A percentile compares a stretch with the other conserved stretches of the same genome.
phyloP scores from a whole-genome alignment of 1,140 invertebrate genomes.

The Drosophila pseudoananassae region DNA sequence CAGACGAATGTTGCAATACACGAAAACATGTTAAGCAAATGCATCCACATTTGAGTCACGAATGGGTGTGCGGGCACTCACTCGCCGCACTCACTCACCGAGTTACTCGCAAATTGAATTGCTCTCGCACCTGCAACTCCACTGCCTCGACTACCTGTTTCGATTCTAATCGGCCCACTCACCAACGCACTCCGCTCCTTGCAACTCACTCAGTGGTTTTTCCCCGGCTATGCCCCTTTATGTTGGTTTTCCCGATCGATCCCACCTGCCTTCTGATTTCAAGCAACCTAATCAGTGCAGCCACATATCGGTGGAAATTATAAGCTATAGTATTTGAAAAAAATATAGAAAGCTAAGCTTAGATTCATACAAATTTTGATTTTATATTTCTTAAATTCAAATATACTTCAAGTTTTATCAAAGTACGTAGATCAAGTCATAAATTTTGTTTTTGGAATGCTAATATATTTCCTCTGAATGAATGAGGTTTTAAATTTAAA shows the following conservation, averaged over 20 bases:
- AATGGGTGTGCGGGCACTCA: no score
- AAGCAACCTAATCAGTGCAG: neutral
- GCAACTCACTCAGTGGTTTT: slow-evolving; percentile 14
- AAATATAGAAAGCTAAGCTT: no score
- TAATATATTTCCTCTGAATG: no score
- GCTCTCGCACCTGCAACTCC: slow-evolving; percentile 46
- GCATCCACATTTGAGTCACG: slow-evolving; percentile 8
- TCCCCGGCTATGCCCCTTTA: neutral
- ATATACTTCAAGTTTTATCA: no score
- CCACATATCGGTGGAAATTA: no score
- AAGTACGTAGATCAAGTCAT: no score
- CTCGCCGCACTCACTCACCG: neutral
- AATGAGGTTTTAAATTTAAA: no score
- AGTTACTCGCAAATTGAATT: slow-evolving; percentile 11
- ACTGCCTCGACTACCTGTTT: slow-evolving; percentile 65
- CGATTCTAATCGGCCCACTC: slow-evolving; percentile 72
- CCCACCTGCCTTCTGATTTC: slow-evolving; percentile 26
- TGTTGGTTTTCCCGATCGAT: slow-evolving; percentile 12
- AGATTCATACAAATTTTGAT: no score
- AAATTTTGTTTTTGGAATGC: no score
- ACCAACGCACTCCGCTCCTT: slow-evolving; percentile 11
- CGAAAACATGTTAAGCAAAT: slow-evolving; percentile 37
- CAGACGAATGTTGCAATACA: slow-evolving; percentile 13
- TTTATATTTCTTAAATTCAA: no score
- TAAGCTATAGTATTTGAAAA: no score